phyloP scores from a whole-genome alignment of 2,113 vertebrate species.

The Danionella cerebrum region DNA sequence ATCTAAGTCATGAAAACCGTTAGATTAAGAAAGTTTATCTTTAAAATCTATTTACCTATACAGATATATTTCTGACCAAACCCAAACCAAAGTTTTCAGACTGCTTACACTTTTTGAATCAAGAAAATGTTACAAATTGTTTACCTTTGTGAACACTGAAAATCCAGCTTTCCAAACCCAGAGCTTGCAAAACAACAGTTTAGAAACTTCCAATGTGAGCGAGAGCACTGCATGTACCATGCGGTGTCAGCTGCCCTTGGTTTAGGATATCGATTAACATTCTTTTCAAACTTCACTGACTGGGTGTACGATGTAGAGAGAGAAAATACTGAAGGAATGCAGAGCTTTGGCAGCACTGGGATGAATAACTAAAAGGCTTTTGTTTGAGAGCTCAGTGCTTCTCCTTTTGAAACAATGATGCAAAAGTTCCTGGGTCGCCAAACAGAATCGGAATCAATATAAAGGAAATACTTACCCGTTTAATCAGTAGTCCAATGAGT shows the following conservation, averaged over 20 bases:
- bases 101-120: not conserved
- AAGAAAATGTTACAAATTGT: not conserved
- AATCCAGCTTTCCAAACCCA: not conserved
- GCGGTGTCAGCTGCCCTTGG: not conserved
- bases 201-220: not conserved
- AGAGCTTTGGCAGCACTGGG: not conserved
- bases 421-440: not conserved
- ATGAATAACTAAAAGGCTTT: not conserved
- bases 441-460: not conserved
- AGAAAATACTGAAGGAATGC: not conserved
- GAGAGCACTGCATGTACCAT: not conserved
- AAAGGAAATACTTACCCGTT: slow-evolving; percentile 7
- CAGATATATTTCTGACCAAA: too few relatives aligned
- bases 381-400: not conserved
- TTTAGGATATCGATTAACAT: not conserved
- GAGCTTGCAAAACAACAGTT: not conserved
- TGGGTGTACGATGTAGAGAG: not conserved
- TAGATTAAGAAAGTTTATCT: too few relatives aligned
- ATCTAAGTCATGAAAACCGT: too few relatives aligned
- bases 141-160: not conserved
- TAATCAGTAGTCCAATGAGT: not conserved
- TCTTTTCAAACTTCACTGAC: too few relatives aligned
- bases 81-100: not conserved
- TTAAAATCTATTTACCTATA: too few relatives aligned
- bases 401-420: not conserved